Evolutionary conservation across 2,797 vertebrate genomes (phyloP).

Genomic region (Girardinus metallicus): DNA sequence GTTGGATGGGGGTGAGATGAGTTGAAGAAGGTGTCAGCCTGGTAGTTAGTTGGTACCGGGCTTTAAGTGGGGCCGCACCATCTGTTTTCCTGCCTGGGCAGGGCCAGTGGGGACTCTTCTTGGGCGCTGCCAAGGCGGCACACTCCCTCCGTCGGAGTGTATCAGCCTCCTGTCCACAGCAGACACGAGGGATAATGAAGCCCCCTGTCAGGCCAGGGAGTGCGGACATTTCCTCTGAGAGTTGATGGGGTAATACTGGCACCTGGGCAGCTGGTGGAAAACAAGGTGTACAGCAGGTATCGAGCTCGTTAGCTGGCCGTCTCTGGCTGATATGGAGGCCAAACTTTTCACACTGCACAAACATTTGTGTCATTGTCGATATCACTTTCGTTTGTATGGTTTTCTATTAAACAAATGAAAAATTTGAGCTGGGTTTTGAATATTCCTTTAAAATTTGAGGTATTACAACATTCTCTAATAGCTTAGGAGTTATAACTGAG

Average conservation of each 20-base stretch:
- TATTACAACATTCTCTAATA: background rate
- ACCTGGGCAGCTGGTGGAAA: constrained; percentile 73
- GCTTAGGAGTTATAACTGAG: background rate
- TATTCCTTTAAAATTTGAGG: background rate
- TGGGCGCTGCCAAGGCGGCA: constrained; percentile 74
- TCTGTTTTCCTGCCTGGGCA: constrained; percentile 80
- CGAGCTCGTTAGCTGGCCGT: constrained; percentile 60
- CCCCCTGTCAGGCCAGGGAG: constrained; percentile 65
- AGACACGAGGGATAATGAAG: constrained; percentile 77
- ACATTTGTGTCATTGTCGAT: background rate
- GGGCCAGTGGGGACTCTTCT: constrained; percentile 75
- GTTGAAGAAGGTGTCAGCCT: constrained; percentile 61
- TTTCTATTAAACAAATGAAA: background rate
- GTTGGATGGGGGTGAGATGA: constrained; percentile 17
- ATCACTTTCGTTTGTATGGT: background rate
- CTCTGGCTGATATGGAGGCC: constrained; percentile 40
- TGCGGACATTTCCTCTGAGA: constrained; percentile 61
- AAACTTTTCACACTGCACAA: constrained; percentile 32
- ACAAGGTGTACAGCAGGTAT: constrained; percentile 72
- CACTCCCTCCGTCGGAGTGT: constrained; percentile 53
- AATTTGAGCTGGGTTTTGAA: background rate
- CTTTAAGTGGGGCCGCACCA: constrained; percentile 80
- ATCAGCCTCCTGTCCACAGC: constrained; percentile 68
- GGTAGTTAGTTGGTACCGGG: constrained; percentile 68
- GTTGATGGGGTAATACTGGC: constrained; percentile 61